phyloP scores from a whole-genome alignment of 1,140 invertebrate species.

The Psilanteris sp. region DNA sequence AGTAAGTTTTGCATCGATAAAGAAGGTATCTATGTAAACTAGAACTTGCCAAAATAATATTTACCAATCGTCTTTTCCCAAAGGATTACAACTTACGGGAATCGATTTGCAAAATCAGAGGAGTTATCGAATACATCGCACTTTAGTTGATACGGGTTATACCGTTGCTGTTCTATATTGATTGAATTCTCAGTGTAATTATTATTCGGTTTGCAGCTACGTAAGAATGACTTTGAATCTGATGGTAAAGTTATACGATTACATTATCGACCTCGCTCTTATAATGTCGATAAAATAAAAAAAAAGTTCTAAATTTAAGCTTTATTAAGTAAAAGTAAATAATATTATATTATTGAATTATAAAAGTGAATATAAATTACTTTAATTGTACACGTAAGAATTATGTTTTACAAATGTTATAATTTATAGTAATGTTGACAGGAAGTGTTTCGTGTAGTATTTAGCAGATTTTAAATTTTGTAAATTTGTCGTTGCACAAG shows the following conservation, averaged over 20 bases:
- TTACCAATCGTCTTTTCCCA: slow-evolving; percentile 18
- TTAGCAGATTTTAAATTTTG: slow-evolving; percentile 5
- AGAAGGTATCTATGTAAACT: slow-evolving; percentile 23
- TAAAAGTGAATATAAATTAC: too few species aligned
- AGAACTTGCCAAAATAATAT: background rate
- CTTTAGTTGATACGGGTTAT: slow-evolving; percentile 8
- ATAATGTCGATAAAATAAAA: slow-evolving; percentile 17
- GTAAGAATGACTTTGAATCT: slow-evolving; percentile 8
- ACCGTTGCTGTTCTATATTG: background rate
- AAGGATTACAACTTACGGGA: slow-evolving; percentile 15
- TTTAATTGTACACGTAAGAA: too few species aligned
- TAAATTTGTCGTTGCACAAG: slow-evolving; percentile 4
- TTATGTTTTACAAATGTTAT: too few species aligned
- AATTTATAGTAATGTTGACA: too few species aligned
- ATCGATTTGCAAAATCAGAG: background rate
- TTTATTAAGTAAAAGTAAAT: too few species aligned
- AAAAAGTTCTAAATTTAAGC: too few species aligned
- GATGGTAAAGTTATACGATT: slow-evolving; percentile 39
- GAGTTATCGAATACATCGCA: background rate
- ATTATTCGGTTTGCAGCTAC: background rate
- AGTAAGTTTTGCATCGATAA: slow-evolving; percentile 49
- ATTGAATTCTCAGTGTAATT: slow-evolving; percentile 9
- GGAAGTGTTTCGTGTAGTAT: too few species aligned
- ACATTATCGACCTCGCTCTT: slow-evolving; percentile 28
- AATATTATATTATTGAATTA: too few species aligned